A percentile compares a stretch with the other conserved stretches of the same genome.
phyloP scores from a whole-genome alignment of 2,888 invertebrate genomes.

The Stenichneumon culpator region DNA sequence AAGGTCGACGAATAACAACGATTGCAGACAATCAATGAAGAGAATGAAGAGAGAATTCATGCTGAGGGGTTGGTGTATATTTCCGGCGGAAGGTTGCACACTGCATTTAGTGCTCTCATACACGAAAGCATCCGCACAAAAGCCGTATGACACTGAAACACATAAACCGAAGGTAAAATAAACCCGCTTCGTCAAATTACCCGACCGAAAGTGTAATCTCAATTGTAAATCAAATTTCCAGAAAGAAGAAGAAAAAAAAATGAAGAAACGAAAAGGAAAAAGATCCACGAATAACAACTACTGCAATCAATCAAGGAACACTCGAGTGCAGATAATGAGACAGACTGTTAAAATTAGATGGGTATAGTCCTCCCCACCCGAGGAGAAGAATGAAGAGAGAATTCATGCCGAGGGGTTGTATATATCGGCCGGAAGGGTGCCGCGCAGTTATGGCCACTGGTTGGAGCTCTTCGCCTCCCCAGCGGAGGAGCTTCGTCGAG shows the following conservation, averaged over 20 bases:
- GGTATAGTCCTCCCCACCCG: neutral
- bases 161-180: constrained; percentile 11
- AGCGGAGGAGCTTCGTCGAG: constrained; percentile 43
- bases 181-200: neutral
- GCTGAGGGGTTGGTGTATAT: constrained; percentile 16
- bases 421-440: constrained; percentile 34
- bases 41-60: constrained; percentile 63
- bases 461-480: constrained; percentile 25
- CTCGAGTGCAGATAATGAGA: constrained; percentile 51
- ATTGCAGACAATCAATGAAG: no score
- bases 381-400: constrained; percentile 64
- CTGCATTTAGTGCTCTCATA: no score
- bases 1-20: no score
- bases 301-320: constrained; percentile 16
- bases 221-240: constrained; percentile 5
- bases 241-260: neutral
- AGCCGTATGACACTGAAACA: neutral
- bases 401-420: constrained; percentile 51
- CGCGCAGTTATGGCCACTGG: constrained; percentile 41
- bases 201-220: constrained; percentile 10
- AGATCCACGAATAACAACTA: neutral
- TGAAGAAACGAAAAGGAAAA: neutral
- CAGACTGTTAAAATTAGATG: constrained; percentile 58
- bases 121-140: no score
- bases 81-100: neutral